A percentile compares a stretch with the other conserved stretches of the same genome.
Conservation (phyloP, 1,140 invertebrate species). For the Conus ventricosus region DNA sequence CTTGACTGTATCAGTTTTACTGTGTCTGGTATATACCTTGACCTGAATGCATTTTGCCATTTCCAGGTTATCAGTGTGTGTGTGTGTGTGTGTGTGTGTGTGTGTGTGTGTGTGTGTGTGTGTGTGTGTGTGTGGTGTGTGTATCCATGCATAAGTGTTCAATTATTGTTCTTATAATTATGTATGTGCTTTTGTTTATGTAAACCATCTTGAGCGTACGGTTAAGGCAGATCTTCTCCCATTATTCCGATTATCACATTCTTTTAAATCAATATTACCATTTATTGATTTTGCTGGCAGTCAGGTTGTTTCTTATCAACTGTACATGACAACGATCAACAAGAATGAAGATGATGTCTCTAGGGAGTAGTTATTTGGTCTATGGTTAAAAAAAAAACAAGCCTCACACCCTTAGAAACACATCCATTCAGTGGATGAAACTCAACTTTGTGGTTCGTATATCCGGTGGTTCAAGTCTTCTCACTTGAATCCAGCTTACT, state of each 20-base stretch:
- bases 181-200: not conserved
- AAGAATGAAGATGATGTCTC: too few species aligned
- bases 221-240: not conserved
- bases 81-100: not conserved
- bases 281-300: too few species aligned
- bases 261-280: not conserved
- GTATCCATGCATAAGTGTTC: too few species aligned
- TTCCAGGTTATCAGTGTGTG: not conserved
- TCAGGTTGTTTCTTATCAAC: too few species aligned
- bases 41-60: not conserved
- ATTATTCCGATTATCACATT: not conserved
- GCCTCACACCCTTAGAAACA: too few species aligned
- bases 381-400: too few species aligned
- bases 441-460: too few species aligned
- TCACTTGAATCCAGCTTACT: too few species aligned
- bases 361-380: too few species aligned
- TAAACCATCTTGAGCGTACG: not conserved
- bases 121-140: not conserved
- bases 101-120: constrained; percentile 3
- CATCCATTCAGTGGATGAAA: too few species aligned
- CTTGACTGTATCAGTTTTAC: not conserved
- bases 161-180: too few species aligned
- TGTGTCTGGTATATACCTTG: not conserved
- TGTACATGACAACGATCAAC: not conserved
- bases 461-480: too few species aligned